phyloP scores from a whole-genome alignment of 2,888 invertebrate genomes.

The Keiferia lycopersicella region DNA sequence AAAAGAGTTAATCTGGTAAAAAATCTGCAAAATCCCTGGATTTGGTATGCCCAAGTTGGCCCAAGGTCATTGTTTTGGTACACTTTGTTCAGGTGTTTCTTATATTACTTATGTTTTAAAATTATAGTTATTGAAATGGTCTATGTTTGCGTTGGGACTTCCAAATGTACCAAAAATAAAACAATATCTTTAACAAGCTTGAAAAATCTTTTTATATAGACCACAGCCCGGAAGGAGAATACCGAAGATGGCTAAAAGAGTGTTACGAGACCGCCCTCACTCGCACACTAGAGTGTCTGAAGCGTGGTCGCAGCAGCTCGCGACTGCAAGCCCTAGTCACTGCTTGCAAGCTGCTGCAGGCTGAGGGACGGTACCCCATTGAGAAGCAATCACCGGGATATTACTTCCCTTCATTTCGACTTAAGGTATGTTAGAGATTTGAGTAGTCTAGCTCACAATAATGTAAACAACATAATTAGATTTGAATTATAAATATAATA shows the following conservation, averaged over 20 bases:
- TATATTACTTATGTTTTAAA: too few species aligned
- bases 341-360: conserved; percentile 86
- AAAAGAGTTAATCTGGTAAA: background rate
- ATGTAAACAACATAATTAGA: too few species aligned
- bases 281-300: conserved; percentile 81
- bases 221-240: conserved; percentile 81
- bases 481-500: too few species aligned
- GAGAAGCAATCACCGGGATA: conserved; percentile 72
- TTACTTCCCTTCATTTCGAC: conserved; percentile 84
- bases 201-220: conserved; percentile 42
- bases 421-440: conserved; percentile 75
- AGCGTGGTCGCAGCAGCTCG: conserved; percentile 72
- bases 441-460: too few species aligned
- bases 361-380: conserved; percentile 86
- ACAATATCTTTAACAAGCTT: too few species aligned
- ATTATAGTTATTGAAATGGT: too few species aligned
- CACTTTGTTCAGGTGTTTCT: conserved; percentile 17
- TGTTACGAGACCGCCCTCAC: conserved; percentile 85
- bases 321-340: conserved; percentile 85
- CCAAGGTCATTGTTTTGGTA: background rate
- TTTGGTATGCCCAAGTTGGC: background rate
- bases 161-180: too few species aligned
- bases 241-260: conserved; percentile 85
- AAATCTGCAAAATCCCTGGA: background rate
- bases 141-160: too few species aligned